These are phyloP conservation scores for Eledona agricola DNA, from an alignment of 2,888 invertebrate genomes.

Conservation along the genomic window DNA sequence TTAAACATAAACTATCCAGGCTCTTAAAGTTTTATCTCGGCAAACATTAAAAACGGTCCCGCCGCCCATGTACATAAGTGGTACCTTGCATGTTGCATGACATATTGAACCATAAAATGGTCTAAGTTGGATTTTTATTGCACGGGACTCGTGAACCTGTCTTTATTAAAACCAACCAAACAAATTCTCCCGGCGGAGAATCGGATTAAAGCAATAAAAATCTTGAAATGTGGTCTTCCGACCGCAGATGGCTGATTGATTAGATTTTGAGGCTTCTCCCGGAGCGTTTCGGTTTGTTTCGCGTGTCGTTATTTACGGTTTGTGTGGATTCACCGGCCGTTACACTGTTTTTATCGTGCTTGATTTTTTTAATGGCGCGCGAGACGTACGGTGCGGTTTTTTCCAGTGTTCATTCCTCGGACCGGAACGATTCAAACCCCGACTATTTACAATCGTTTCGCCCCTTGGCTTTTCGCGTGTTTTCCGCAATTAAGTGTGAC, in stretches of 20 bases:
- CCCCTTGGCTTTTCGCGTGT: no score
- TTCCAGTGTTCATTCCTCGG: slow-evolving; percentile 4
- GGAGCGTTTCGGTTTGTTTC: slow-evolving; percentile 2
- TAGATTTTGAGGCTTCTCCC: slow-evolving; percentile 16
- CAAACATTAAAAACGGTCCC: slow-evolving; percentile 21
- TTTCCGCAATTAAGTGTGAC: no score
- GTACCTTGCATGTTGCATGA: slow-evolving; percentile 20
- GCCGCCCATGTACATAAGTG: slow-evolving; percentile 3
- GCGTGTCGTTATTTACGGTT: slow-evolving; percentile 19
- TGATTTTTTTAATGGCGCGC: not conserved
- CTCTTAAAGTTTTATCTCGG: slow-evolving; percentile 20
- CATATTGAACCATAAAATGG: slow-evolving; percentile 24
- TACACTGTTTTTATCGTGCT: slow-evolving; percentile 17
- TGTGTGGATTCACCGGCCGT: slow-evolving; percentile 19
- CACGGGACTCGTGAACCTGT: slow-evolving; percentile 4
- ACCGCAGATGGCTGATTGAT: no score
- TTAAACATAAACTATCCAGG: slow-evolving; percentile 10
- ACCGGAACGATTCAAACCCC: no score
- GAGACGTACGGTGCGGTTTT: slow-evolving; percentile 4
- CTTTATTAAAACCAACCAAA: slow-evolving; percentile 17
- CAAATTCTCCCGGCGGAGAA: slow-evolving; percentile 7
- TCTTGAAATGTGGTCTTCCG: no score
- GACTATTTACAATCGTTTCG: no score
- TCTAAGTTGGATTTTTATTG: slow-evolving; percentile 14
- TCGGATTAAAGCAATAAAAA: no score